These are phyloP conservation scores for Tetraodon nigroviridis DNA, from an alignment of 2,113 vertebrate species.

Conservation along the genomic window DNA sequence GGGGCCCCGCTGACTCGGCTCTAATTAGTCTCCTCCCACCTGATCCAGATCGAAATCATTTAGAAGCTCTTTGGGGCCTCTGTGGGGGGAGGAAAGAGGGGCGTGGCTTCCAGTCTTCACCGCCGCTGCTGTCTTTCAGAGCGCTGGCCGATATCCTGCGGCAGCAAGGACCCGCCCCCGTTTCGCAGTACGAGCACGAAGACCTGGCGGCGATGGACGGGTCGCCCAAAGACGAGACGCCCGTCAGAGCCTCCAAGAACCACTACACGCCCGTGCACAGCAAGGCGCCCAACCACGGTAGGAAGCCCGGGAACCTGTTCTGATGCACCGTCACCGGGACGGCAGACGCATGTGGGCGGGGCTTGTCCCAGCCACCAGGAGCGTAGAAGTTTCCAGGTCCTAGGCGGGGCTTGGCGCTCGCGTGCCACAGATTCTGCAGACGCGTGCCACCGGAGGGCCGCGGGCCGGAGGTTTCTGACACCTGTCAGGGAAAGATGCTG, in stretches of 20 bases:
- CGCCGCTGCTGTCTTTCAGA: conserved; percentile 67
- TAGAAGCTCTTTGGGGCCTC: conserved; percentile 18
- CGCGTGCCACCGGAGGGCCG: too few relatives aligned
- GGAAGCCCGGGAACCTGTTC: too few relatives aligned
- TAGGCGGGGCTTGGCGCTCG: too few relatives aligned
- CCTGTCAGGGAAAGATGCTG: background rate
- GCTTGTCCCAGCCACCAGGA: too few relatives aligned
- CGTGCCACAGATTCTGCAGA: too few relatives aligned
- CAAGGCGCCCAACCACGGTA: conserved; percentile 23
- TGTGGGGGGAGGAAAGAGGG: background rate
- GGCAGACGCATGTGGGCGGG: too few relatives aligned
- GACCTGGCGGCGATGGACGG: conserved; percentile 85
- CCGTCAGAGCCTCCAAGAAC: conserved; percentile 89
- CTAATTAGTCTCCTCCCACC: conserved; percentile 42
- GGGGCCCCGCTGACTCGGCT: conserved; percentile 24
- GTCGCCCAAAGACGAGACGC: conserved; percentile 94
- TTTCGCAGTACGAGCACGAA: conserved; percentile 93
- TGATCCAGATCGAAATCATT: conserved; percentile 42
- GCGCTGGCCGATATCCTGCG: conserved; percentile 95
- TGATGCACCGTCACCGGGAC: too few relatives aligned
- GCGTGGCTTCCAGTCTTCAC: background rate
- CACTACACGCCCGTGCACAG: conserved; percentile 92
- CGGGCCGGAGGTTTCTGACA: too few relatives aligned
- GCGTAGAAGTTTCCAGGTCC: too few relatives aligned
- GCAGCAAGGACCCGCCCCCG: conserved; percentile 90